Percentiles rank a stretch among this genome's conserved stretches.
phyloP scores from a whole-genome alignment of 2,888 invertebrate genomes.

The Melikaiella ostensackeni region DNA sequence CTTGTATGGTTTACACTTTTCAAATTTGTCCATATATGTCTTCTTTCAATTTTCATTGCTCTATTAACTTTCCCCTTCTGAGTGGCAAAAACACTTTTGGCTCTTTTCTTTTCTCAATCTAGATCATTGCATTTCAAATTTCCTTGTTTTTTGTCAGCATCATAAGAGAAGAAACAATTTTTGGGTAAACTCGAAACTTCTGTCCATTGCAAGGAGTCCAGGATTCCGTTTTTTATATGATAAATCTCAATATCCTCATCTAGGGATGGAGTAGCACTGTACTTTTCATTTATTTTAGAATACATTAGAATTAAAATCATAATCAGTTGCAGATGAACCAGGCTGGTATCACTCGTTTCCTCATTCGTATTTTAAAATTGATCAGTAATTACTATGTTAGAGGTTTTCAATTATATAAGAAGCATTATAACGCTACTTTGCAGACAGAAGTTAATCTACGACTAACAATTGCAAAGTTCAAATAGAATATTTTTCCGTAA shows the following conservation, averaged over 20 bases:
- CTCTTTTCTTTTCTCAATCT: not conserved
- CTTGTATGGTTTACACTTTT: not conserved
- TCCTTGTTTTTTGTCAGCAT: not conserved
- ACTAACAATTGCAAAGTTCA: not conserved
- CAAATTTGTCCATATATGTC: not conserved
- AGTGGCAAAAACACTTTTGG: not conserved
- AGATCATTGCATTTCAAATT: not conserved
- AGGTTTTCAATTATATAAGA: not conserved
- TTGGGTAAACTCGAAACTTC: no score
- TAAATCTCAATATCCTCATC: no score
- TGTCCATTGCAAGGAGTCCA: no score
- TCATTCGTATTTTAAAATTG: not conserved
- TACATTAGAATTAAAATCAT: not conserved
- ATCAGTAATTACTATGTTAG: not conserved
- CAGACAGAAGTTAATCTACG: not conserved
- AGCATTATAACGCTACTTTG: not conserved
- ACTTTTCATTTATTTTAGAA: not conserved
- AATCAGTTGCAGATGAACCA: not conserved
- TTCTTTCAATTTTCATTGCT: slow-evolving; percentile 21
- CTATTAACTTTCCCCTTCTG: slow-evolving; percentile 1
- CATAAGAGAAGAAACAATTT: no score
- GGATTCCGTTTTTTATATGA: no score
- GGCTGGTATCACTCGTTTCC: not conserved
- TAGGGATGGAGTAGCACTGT: not conserved
- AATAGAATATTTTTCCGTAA: not conserved